A percentile compares a stretch with the other conserved stretches of the same genome.
Evolutionary conservation across 2,113 vertebrate species (phyloP).

Genomic region (Cynocephalus volans): DNA sequence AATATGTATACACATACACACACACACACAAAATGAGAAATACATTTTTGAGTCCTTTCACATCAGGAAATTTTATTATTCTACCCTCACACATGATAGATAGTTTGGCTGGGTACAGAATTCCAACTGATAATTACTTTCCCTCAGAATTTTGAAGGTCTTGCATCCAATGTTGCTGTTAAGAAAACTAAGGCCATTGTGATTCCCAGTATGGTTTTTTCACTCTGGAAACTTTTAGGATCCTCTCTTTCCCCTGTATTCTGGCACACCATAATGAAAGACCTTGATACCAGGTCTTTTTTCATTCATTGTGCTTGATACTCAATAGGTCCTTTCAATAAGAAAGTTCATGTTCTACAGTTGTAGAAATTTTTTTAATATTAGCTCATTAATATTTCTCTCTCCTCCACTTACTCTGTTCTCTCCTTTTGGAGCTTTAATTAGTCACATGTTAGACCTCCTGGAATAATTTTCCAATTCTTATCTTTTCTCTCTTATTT

Average conservation of each 20-base stretch:
- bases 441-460: not conserved
- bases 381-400: not conserved
- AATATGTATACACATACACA: not conserved
- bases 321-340: not conserved
- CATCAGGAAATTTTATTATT: not conserved
- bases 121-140: not conserved
- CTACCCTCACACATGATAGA: not conserved
- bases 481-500: not conserved
- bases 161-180: not conserved
- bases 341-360: not conserved
- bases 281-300: not conserved
- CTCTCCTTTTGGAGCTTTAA: not conserved
- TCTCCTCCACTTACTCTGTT: not conserved
- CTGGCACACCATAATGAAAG: not conserved
- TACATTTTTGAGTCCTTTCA: not conserved
- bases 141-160: not conserved
- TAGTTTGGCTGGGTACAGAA: conserved; percentile 7
- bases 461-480: not conserved
- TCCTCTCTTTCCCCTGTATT: not conserved
- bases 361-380: not conserved
- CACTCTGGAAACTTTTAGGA: not conserved
- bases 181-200: not conserved
- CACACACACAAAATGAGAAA: not conserved
- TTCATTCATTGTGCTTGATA: not conserved
- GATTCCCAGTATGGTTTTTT: not conserved